Base-by-base conservation (phyloP, 2,888 invertebrate species). In the Drosophila conformis region DNA sequence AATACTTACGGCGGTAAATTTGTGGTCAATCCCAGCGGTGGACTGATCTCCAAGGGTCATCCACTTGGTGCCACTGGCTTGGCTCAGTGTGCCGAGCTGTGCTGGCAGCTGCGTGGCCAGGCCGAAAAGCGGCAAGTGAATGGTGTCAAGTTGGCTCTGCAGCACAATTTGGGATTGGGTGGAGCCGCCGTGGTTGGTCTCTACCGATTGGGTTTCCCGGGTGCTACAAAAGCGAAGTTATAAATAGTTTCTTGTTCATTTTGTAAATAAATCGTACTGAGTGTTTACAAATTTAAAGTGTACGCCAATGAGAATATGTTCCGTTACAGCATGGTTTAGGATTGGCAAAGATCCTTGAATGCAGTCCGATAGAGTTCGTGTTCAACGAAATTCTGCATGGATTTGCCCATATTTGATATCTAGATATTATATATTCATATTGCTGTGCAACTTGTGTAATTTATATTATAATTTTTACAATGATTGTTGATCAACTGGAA, bases 1-100 rank as follows among this genome's bases (percentile, higher is more conserved):
- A 99, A 99, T 92, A 99, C 99, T 0, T 99, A 99, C 90, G 95
- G 99, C 36, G 99, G 99, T 27, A 97, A 97, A 92, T 98, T 96
- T 92, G 99, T 99, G 4, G 95, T 99, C n/a, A 99, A 99, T 93
- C 99, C 99, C 0, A 99, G 99, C 91, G 99, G 99, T 59, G 99
- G 99, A 25, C 95, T 99, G 52, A 99, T 99, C 78, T 99, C 99
- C 1, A 99, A 99, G 93, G 99, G 99, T 0, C 99, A 99, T 95
- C 99, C 99, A 18, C 94, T 99, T 63, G 99, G 99, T 58, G 99
- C 99, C 0, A 99, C 99, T 13, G 99, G 97, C 91, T 92, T 95
- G 83, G 98, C 98, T 5, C 98, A 99, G 93, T 98, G 98, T 91
- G 94, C 97, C 13, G 98, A 99, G 93, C 94, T 99, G 21, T 93